Base-by-base conservation (phyloP, 2,797 vertebrate species). In the Mus spretus region DNA sequence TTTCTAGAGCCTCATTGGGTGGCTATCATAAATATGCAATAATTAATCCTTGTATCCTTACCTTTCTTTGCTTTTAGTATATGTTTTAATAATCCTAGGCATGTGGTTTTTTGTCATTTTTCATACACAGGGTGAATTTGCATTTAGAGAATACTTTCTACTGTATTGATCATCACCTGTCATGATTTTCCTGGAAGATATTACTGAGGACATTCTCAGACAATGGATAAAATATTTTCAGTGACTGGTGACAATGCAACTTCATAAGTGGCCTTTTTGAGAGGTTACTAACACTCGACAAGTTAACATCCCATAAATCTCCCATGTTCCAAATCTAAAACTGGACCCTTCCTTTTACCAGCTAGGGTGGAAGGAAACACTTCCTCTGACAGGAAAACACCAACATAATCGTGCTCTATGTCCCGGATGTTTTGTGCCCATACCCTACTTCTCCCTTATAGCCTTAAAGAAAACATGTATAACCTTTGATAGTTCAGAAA, bases 161-260 rank as follows among this genome's bases (percentile, higher is more conserved):
- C 88, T 92, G n/a, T 78, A 89, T 3, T 89, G 72, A 97, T 97
- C 98, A 97, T 95, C 89, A 95, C 97, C 75, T 93, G 85, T 97
- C 96, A 97, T 94, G 97, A 96, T 88, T 94, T 95, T 96, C 96
- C 92, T 93, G 89, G 28, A 92, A 96, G 93, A 86, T 78, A n/a
- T 96, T 98, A 97, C 93, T 89, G 90, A 98, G 94, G 95, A 97
- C 93, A 97, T 97, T 97, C 95, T 96, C 97, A 96, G 86, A 97
- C 94, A 93, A 97, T 59, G 55, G 94, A 96, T 95, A 89, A 84
- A n/a, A 44, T 6, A 6, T 95, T 98, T 97, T 98, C 97, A 95
- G 53, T 97, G 97, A 96, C 77, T 97, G 88, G 98, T 98, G 97
- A 97, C 94, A 98, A 93, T 93, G 59, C 92, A 87, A 97, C 97